Percentiles rank a stretch among this genome's conserved stretches.
phyloP scores from a whole-genome alignment of 1,140 invertebrate species.

The Lasioglossum baleicum region DNA sequence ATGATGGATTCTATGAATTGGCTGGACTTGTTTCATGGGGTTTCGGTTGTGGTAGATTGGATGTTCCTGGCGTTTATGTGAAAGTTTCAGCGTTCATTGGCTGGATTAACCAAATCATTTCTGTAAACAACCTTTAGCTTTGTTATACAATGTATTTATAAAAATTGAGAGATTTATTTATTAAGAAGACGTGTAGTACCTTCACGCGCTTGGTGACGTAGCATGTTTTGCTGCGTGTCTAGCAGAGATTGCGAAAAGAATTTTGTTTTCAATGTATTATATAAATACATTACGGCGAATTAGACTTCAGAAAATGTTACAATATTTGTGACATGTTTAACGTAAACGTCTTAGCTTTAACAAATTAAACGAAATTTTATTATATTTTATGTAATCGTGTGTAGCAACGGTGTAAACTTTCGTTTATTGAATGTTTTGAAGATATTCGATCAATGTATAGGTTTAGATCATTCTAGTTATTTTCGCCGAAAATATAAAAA shows the following conservation, averaged over 20 bases:
- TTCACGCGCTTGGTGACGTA: slow-evolving; percentile 52
- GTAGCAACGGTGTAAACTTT: slow-evolving; percentile 36
- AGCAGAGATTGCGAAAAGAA: slow-evolving; percentile 9
- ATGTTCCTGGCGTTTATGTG: slow-evolving; percentile 96
- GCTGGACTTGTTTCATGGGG: slow-evolving; percentile 95
- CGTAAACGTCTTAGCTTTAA: slow-evolving; percentile 27
- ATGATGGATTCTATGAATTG: slow-evolving; percentile 94
- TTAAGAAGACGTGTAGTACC: slow-evolving; percentile 49
- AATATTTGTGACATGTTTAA: slow-evolving; percentile 3
- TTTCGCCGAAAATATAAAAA: slow-evolving; percentile 16
- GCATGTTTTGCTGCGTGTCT: slow-evolving; percentile 12
- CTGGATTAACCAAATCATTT: slow-evolving; percentile 98
- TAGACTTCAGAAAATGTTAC: slow-evolving; percentile 9
- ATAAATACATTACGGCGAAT: not conserved
- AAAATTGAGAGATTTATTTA: slow-evolving; percentile 53
- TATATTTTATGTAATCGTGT: slow-evolving; percentile 19
- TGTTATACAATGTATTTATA: slow-evolving; percentile 24
- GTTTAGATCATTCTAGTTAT: not conserved
- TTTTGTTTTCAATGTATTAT: not conserved
- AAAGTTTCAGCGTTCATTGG: slow-evolving; percentile 96
- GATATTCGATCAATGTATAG: not conserved
- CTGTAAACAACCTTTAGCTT: slow-evolving; percentile 91
- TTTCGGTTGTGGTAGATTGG: slow-evolving; percentile 92
- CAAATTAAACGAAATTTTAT: slow-evolving; percentile 12
- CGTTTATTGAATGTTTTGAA: not conserved